A percentile compares a stretch with the other conserved stretches of the same genome.
phyloP scores from a whole-genome alignment of 2,888 invertebrate species.

The Griposia aprilina region DNA sequence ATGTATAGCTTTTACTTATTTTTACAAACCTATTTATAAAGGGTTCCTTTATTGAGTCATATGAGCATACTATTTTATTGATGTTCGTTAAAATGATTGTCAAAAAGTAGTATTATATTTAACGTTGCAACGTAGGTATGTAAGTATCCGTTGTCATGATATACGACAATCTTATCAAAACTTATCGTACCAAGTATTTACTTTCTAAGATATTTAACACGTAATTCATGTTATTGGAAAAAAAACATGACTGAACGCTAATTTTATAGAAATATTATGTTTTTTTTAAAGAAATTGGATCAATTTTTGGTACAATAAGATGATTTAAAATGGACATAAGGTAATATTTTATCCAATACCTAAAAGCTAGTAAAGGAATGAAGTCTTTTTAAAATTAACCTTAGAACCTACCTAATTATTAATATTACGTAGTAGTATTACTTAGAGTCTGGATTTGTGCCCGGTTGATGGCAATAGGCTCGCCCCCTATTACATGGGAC shows the following conservation, averaged over 20 bases:
- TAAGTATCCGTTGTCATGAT: conserved; percentile 10
- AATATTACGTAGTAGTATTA: too few relatives aligned
- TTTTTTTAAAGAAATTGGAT: not conserved
- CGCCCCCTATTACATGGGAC: too few relatives aligned
- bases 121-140: too few relatives aligned
- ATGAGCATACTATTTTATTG: too few relatives aligned
- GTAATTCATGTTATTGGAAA: conserved; percentile 20
- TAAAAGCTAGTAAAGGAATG: not conserved
- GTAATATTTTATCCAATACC: not conserved
- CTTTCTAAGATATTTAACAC: conserved; percentile 26
- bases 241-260: not conserved
- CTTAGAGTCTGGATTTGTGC: not conserved
- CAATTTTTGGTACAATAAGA: not conserved
- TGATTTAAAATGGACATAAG: too few relatives aligned
- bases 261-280: not conserved
- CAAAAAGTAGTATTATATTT: too few relatives aligned
- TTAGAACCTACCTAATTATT: not conserved
- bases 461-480: too few relatives aligned
- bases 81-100: too few relatives aligned
- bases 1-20: conserved; percentile 1
- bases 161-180: conserved; percentile 28
- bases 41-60: too few relatives aligned
- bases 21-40: too few relatives aligned
- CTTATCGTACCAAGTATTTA: not conserved
- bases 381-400: not conserved